Base-by-base conservation (phyloP, 2,888 invertebrate species). In the Ochropleura leucogaster region DNA sequence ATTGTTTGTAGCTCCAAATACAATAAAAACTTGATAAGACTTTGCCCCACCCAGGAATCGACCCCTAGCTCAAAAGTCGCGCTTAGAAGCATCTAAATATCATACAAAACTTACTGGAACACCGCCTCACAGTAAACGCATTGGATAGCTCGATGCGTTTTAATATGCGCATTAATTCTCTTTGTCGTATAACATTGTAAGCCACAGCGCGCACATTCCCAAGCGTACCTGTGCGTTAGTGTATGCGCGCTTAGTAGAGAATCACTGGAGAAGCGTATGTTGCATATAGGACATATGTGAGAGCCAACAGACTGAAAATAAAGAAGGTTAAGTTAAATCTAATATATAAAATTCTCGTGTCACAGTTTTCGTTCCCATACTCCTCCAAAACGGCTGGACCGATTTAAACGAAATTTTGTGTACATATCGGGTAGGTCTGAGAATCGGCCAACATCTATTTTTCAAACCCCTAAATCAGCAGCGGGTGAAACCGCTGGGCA, bases 81-180 rank as follows among this genome's bases (percentile, higher is more conserved):
- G 30, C 30, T 30, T 30, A 30, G 30, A 30, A 30, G 30, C 30
- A 30, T 1, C 30, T 30, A 30, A 30, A 62, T n/a, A 42, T 12
- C 20, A 46, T 30, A 71, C 7, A 59, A 16, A 51, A 83, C 82
- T 83, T 66, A 83, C 82, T 55, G 49, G 16, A 83, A 84, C 5
- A 47, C 42, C 1, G 53, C 78, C 0, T 66, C 73, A 30, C 85
- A 86, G 9, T 75, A 57, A 0, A 69, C 20, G 47, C 85, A 86
- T 16, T 79, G 76, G 0, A 86, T 64, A 0, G n/a, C 49, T 0
- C 59, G 51, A n/a, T 86, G 87, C 2, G 70, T 66, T 0, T 49
- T 74, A 4, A 85, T 55, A 20, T 85, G 85, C 8, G 74, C 80
- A 9, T 85, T 75, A 2, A 85, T 4, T 42, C 79, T 66, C n/a